phyloP scores from a whole-genome alignment of 2,113 vertebrate species.

The Gymnorhina tibicen region DNA sequence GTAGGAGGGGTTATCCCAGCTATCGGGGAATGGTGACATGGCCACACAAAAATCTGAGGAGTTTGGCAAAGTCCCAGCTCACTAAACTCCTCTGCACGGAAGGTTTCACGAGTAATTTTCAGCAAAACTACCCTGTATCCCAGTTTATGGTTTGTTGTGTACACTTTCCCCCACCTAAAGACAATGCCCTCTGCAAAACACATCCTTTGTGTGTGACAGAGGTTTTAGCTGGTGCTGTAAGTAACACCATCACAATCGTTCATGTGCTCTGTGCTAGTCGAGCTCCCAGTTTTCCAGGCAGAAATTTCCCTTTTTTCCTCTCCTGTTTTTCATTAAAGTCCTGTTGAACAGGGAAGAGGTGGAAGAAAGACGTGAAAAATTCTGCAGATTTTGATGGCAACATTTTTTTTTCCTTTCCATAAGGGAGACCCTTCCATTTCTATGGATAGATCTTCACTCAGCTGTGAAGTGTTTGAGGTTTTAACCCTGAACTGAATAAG shows the following conservation, averaged over 20 bases:
- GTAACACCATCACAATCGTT: not conserved
- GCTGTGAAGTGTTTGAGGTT: not conserved
- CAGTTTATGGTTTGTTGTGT: not conserved
- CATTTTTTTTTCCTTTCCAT: not conserved
- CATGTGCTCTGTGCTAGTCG: not conserved
- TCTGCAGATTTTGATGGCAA: not conserved
- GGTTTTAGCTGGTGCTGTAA: not conserved
- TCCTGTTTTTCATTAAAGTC: not conserved
- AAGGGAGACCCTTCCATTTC: not conserved
- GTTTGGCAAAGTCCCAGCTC: fast-evolving
- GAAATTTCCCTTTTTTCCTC: not conserved
- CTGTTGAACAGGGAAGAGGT: not conserved
- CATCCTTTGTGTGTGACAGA: not conserved
- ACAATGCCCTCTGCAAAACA: not conserved
- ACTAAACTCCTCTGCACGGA: not conserved
- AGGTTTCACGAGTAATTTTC: not conserved
- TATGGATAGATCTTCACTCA: not conserved
- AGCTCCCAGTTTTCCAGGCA: not conserved
- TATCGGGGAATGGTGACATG: fast-evolving
- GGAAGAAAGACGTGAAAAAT: not conserved
- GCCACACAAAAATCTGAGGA: not conserved
- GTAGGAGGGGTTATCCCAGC: fast-evolving
- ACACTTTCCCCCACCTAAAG: not conserved
- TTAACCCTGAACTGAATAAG: not conserved
- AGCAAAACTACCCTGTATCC: not conserved